phyloP scores from a whole-genome alignment of 1,140 invertebrate species.

The Caenorhabditis latens region DNA sequence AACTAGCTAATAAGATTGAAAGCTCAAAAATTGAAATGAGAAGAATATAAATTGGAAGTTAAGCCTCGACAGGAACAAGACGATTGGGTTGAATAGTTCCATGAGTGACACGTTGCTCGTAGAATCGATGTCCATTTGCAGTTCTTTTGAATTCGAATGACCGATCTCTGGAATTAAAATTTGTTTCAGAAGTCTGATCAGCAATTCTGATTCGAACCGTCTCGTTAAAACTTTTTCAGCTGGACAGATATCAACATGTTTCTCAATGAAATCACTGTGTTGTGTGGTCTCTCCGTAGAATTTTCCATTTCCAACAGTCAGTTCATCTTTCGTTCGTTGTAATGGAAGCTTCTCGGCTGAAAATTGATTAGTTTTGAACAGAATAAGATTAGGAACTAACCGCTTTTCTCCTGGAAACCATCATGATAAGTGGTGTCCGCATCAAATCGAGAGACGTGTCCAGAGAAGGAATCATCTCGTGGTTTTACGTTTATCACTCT shows the following conservation, averaged over 20 bases:
- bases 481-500: conserved; percentile 53
- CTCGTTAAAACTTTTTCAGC: conserved; percentile 60
- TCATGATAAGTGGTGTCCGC: conserved; percentile 49
- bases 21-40: neutral
- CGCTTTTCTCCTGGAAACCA: conserved; percentile 33
- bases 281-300: conserved; percentile 60
- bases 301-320: conserved; percentile 12
- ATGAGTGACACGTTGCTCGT: conserved; percentile 53
- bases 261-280: conserved; percentile 53
- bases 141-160: conserved; percentile 48
- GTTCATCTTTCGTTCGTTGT: conserved; percentile 19
- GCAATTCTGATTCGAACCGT: conserved; percentile 5
- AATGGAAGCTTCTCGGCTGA: conserved; percentile 26
- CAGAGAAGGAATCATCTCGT: conserved; percentile 2
- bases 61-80: conserved; percentile 39
- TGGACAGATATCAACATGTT: conserved; percentile 61
- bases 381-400: neutral
- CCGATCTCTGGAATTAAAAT: conserved; percentile 55
- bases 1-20: too few species aligned
- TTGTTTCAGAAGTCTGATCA: neutral
- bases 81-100: conserved; percentile 42
- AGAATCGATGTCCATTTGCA: conserved; percentile 55
- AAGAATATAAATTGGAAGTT: neutral
- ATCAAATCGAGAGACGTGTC: conserved; percentile 44
- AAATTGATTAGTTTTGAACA: neutral